Evolutionary conservation across 2,888 invertebrate genomes (phyloP).

Genomic region (Apodemia hepburni): DNA sequence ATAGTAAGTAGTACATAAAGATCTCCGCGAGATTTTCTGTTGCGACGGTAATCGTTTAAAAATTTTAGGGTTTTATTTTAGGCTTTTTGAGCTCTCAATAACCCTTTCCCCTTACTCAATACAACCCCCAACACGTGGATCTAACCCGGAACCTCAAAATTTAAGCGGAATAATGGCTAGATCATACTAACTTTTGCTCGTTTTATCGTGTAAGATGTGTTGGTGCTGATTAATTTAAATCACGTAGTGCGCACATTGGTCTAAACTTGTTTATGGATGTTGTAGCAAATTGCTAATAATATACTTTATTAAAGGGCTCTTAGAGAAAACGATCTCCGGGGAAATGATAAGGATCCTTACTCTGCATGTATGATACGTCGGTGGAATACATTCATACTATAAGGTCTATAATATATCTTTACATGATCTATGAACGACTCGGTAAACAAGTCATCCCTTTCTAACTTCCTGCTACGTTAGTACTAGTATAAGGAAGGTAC

Average conservation of each 20-base stretch:
- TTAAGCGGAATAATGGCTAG: background rate
- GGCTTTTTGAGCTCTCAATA: too few species aligned
- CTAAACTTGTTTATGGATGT: slow-evolving; percentile 31
- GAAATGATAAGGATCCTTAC: slow-evolving; percentile 23
- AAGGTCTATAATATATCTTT: too few species aligned
- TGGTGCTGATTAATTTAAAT: background rate
- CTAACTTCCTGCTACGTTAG: too few species aligned
- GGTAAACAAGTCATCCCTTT: too few species aligned
- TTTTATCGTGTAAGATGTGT: background rate
- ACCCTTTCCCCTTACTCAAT: too few species aligned
- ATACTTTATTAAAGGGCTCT: slow-evolving; percentile 32
- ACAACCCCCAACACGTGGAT: background rate
- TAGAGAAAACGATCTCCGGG: slow-evolving; percentile 29
- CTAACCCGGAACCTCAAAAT: background rate
- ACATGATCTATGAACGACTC: too few species aligned
- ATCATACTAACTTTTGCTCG: background rate
- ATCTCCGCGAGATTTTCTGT: too few species aligned
- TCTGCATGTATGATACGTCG: background rate
- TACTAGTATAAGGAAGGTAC: too few species aligned
- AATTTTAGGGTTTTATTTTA: too few species aligned
- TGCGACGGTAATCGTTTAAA: too few species aligned
- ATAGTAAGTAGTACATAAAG: too few species aligned
- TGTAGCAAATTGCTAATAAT: slow-evolving; percentile 35
- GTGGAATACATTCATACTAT: background rate
- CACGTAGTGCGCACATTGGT: background rate